These are phyloP conservation scores for Drosophila bocqueti DNA, from an alignment of 1,140 invertebrate genomes.

Conservation along the genomic window DNA sequence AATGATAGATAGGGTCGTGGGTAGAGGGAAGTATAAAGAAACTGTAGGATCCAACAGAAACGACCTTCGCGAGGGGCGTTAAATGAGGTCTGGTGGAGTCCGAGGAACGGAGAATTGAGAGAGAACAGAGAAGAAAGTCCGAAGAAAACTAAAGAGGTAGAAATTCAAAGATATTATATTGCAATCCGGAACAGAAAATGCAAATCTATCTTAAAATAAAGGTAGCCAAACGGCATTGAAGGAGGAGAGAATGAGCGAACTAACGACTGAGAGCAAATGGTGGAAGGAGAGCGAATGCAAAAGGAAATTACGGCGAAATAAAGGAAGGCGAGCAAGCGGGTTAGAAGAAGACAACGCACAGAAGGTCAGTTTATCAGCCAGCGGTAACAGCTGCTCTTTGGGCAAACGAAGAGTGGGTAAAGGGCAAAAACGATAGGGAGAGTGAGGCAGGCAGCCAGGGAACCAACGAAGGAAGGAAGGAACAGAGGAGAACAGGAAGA, in stretches of 20 bases:
- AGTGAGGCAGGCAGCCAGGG: slow-evolving; percentile 3
- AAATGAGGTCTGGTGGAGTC: not conserved
- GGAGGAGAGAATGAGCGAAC: slow-evolving; percentile 1
- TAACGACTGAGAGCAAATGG: not conserved
- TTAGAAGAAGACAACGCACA: slow-evolving; percentile 7
- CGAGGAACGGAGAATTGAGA: not conserved
- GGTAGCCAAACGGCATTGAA: slow-evolving; percentile 21
- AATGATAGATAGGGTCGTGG: slow-evolving; percentile 20
- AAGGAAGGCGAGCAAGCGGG: not conserved
- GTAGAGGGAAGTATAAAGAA: slow-evolving; percentile 3
- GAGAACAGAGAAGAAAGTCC: not conserved
- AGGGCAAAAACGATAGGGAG: slow-evolving; percentile 27
- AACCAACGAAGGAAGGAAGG: not conserved
- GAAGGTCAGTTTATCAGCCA: slow-evolving; percentile 34
- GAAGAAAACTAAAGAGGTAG: slow-evolving; percentile 16
- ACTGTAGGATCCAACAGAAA: slow-evolving; percentile 10
- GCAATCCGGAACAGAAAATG: slow-evolving; percentile 20
- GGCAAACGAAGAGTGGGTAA: not conserved
- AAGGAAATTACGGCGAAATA: slow-evolving; percentile 8
- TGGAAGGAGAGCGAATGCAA: slow-evolving; percentile 33
- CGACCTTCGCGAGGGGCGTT: slow-evolving; percentile 15
- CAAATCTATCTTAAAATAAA: slow-evolving; percentile 26
- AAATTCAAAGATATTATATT: slow-evolving; percentile 23
- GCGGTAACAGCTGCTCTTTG: slow-evolving; percentile 49
- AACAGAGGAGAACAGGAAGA: slow-evolving; percentile 10